A percentile compares a stretch with the other conserved stretches of the same genome.
Evolutionary conservation across 2,113 vertebrate genomes (phyloP).

Genomic region (Dendropsophus ebraccatus): DNA sequence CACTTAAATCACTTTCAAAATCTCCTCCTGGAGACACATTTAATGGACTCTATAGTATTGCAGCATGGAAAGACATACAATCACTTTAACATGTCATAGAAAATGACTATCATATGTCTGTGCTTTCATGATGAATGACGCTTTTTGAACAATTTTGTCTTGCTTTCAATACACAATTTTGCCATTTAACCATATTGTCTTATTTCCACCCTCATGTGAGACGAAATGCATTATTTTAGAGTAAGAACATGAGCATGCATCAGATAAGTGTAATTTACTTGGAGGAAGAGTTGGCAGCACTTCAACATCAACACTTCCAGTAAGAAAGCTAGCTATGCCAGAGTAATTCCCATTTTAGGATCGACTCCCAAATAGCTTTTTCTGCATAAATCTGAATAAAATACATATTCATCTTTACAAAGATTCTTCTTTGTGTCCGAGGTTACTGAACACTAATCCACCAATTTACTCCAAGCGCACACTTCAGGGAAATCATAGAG

Average conservation of each 20-base stretch:
- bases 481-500: neutral
- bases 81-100: constrained; percentile 30
- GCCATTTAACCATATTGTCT: neutral
- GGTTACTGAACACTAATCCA: neutral
- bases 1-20: constrained; percentile 2
- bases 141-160: neutral
- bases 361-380: constrained; percentile 11
- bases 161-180: neutral
- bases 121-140: constrained; percentile 16
- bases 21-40: constrained; percentile 24
- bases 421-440: neutral
- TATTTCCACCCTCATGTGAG: constrained; percentile 12
- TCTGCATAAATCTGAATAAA: constrained; percentile 43
- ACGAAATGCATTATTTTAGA: constrained; percentile 37
- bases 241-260: constrained; percentile 41
- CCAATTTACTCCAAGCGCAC: neutral
- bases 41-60: constrained; percentile 43
- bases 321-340: constrained; percentile 9
- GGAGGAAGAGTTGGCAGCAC: constrained; percentile 26
- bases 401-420: neutral
- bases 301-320: constrained; percentile 44
- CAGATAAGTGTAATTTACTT: constrained; percentile 38
- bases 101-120: constrained; percentile 45
- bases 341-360: constrained; percentile 23
- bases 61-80: constrained; percentile 47